Evolutionary conservation across 2,888 invertebrate genomes (phyloP), one percentile per base, ranked within the genome.

Genomic region (Rhingia rostrata): DNA sequence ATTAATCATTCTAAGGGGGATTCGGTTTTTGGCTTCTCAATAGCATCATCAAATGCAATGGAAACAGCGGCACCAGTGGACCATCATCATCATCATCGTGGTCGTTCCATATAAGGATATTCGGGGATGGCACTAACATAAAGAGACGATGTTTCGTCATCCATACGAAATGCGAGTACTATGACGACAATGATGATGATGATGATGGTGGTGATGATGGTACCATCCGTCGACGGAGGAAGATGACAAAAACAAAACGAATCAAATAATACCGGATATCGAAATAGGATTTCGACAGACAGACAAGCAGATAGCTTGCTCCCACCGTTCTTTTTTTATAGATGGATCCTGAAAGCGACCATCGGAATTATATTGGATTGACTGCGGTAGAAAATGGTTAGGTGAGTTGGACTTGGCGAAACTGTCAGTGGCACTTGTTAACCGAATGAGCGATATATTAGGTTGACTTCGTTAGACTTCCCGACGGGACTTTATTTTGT

Each of bases 231-330:
- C 49, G 56, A 12, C 10, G 22, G 53, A 45, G 32, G 32, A 35
- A 58, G 41, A 58, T 51, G 22, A 63, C 30, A 69, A 61, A 33
- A 39, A 30, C 45, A 51, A 7, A 2, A 64, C n/a, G n/a, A 66
- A 47, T 66, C 75, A 75, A 81, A 81, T 81, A 77, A 77, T 67
- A 22, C 70, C 60, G 72, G 82, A 77, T 77, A 72, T 82, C 66
- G 70, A 77, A 82, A 72, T 82, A 72, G 66, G 66, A 82, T 72
- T 72, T 72, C 54, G 49, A 82, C 66, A 77, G 70, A 54, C 70
- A 77, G 66, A 37, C 61, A 72, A 72, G 75, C 60, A 82, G 53
- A 58, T 49, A 63, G 12, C 9, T 2, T 22, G 22, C 22, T 22
- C 22, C 22, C 54, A 22, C 33, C 22, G 43, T 10, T 49, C 30